phyloP scores from a whole-genome alignment of 2,797 vertebrate species.

The Danio tinwini region DNA sequence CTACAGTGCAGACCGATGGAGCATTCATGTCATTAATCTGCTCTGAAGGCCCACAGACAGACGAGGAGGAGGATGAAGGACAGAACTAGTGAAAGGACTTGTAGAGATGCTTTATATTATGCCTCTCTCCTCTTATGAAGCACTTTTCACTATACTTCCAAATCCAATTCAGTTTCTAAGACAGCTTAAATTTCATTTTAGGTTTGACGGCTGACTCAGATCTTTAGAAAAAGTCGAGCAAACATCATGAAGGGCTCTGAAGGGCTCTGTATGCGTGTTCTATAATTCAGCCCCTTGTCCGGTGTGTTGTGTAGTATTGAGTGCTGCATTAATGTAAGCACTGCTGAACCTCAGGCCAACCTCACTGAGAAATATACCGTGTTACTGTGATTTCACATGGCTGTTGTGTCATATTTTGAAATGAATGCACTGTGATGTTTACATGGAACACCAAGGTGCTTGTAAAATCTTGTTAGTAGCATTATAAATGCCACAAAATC shows the following conservation, averaged over 20 bases:
- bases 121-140: not conserved
- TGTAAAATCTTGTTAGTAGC: too few species aligned
- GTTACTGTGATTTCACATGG: not conserved
- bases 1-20: not conserved
- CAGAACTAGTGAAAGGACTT: not conserved
- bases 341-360: not conserved
- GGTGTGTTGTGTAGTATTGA: slow-evolving; percentile 7
- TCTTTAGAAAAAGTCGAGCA: slow-evolving; percentile 11
- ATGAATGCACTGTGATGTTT: too few species aligned
- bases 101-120: not conserved
- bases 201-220: slow-evolving; percentile 3
- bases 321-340: not conserved
- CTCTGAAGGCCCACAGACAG: not conserved
- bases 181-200: not conserved
- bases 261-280: slow-evolving; percentile 1
- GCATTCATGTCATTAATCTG: not conserved
- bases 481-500: too few species aligned
- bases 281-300: slow-evolving; percentile 25
- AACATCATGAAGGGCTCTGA: not conserved
- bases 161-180: slow-evolving; percentile 5
- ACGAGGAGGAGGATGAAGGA: not conserved
- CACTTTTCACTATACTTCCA: not conserved
- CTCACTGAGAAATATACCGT: not conserved
- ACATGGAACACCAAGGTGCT: too few species aligned
- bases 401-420: too few species aligned